phyloP scores from a whole-genome alignment of 2,888 invertebrate genomes.

The Frankliniella fusca region DNA sequence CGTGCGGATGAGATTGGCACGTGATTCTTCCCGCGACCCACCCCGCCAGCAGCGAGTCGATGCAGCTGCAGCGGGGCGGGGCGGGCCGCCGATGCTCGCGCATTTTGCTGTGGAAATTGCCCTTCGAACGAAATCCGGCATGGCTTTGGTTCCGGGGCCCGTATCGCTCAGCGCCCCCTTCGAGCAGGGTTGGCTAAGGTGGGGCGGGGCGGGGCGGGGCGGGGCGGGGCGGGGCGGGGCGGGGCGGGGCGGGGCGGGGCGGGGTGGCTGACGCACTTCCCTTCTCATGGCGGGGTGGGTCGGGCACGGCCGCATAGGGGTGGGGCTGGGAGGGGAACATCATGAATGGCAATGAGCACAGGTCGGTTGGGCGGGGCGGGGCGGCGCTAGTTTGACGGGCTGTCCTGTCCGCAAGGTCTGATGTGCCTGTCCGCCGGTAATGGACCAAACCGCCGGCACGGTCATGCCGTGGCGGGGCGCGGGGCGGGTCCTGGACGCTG shows the following conservation, averaged over 20 bases:
- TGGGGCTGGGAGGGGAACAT: neutral
- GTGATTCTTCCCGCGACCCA: no score
- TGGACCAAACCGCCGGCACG: neutral
- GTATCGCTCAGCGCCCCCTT: no score
- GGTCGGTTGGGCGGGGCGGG: neutral
- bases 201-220: neutral
- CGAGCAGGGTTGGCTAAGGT: neutral
- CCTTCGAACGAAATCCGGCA: neutral
- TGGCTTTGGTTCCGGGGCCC: neutral
- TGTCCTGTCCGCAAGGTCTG: neutral
- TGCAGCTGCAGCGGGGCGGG: no score
- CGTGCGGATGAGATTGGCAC: no score
- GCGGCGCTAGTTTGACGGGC: neutral
- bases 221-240: neutral
- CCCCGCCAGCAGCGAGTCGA: no score
- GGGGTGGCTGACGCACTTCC: neutral
- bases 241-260: neutral
- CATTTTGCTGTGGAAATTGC: neutral
- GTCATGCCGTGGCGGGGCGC: no score
- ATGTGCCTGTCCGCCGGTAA: neutral
- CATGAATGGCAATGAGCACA: conserved; percentile 19
- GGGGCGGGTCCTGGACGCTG: neutral
- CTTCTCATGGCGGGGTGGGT: neutral
- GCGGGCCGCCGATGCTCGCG: no score
- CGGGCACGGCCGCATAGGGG: neutral